These are phyloP conservation scores for Coregonus suidteri DNA, from an alignment of 2,797 vertebrate genomes.

Conservation along the genomic window DNA sequence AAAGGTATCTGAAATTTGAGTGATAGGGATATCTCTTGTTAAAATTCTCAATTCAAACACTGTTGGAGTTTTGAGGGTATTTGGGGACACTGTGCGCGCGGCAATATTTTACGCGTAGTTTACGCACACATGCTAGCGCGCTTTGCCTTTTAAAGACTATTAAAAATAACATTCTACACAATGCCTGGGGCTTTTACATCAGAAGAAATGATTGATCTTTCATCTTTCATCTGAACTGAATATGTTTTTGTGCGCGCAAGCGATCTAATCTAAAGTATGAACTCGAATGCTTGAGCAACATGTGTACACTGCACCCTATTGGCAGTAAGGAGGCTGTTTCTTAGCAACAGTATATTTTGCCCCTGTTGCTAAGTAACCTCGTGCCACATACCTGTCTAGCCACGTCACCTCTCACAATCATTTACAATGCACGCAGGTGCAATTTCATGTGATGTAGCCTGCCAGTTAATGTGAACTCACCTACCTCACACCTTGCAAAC, in stretches of 20 bases:
- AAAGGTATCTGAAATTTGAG: too few relatives aligned
- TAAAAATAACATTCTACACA: neutral
- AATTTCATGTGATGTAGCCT: constrained; percentile 19
- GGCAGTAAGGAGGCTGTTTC: constrained; percentile 52
- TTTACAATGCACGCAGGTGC: constrained; percentile 38
- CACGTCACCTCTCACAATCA: constrained; percentile 30
- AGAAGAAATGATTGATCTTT: neutral
- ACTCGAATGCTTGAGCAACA: constrained; percentile 27
- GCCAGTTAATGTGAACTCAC: neutral
- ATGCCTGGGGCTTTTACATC: neutral
- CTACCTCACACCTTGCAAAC: neutral
- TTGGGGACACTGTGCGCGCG: neutral
- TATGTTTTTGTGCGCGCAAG: neutral
- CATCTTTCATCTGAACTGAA: neutral
- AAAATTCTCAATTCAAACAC: neutral
- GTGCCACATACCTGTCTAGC: constrained; percentile 54
- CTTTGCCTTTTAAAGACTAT: neutral
- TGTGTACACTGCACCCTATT: constrained; percentile 44
- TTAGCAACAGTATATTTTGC: constrained; percentile 59
- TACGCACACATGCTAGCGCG: neutral
- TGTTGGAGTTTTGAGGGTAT: neutral
- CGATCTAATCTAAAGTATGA: constrained; percentile 19
- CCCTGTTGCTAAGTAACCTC: constrained; percentile 66
- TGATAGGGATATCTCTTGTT: too few relatives aligned
- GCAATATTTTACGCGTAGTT: neutral